Percentiles rank a stretch among this genome's conserved stretches.
Conservation (phyloP, 1,140 invertebrate genomes). For the Diachasmimorpha longicaudata region DNA sequence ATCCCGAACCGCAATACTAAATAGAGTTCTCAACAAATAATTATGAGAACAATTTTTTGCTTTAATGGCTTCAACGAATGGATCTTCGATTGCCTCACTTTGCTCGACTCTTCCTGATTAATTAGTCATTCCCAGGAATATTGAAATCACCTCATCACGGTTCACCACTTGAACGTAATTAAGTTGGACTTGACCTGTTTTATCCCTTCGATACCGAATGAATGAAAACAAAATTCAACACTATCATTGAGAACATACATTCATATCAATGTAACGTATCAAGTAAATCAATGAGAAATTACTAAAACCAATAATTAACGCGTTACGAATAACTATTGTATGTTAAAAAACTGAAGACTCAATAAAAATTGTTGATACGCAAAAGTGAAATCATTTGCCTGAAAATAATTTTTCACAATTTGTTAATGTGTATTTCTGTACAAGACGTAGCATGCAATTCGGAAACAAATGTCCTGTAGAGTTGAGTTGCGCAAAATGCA, state of each 20-base stretch:
- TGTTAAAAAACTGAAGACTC: slow-evolving; percentile 4
- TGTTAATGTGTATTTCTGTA: neutral
- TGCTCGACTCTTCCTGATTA: too few relatives aligned
- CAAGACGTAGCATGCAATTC: too few relatives aligned
- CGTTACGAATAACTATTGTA: slow-evolving; percentile 5
- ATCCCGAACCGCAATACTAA: too few relatives aligned
- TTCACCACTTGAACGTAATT: neutral
- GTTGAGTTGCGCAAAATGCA: too few relatives aligned
- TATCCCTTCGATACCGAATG: neutral
- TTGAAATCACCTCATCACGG: neutral
- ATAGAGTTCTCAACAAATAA: too few relatives aligned
- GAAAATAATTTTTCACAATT: neutral
- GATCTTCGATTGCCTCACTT: too few relatives aligned
- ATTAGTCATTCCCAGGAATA: neutral
- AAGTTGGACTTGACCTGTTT: neutral
- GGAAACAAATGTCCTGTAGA: too few relatives aligned
- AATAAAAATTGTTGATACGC: slow-evolving; percentile 9
- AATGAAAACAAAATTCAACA: neutral
- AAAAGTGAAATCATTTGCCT: neutral
- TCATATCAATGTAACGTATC: slow-evolving; percentile 7
- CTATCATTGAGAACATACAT: neutral
- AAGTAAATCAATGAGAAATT: neutral
- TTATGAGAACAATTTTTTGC: too few relatives aligned
- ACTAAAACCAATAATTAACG: neutral
- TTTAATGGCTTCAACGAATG: too few relatives aligned